phyloP scores from a whole-genome alignment of 1,140 invertebrate genomes.

The Halictus rubicundus region DNA sequence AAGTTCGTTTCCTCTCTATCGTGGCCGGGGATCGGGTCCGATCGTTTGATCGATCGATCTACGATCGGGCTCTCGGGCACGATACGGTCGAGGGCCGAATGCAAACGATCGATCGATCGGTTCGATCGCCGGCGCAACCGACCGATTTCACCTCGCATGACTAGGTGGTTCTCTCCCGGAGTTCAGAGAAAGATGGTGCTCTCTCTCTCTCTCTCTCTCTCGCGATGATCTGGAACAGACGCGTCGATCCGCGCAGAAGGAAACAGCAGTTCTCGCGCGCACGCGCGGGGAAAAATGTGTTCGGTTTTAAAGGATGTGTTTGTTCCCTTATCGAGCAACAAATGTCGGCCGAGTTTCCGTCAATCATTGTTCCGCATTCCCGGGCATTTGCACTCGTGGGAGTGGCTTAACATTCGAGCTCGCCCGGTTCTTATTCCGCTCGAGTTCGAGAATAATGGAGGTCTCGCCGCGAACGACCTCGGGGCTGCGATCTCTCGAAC shows the following conservation, averaged over 20 bases:
- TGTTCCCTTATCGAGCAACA: not conserved
- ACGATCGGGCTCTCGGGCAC: conserved; percentile 50
- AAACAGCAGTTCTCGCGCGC: not conserved
- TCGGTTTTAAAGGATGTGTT: not conserved
- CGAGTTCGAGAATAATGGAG: conserved; percentile 49
- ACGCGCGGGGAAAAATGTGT: too few species aligned
- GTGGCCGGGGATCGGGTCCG: conserved; percentile 15
- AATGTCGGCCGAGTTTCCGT: conserved; percentile 24
- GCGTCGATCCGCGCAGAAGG: not conserved
- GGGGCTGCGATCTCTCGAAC: conserved; percentile 27
- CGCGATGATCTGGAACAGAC: conserved; percentile 19
- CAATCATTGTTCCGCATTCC: conserved; percentile 47
- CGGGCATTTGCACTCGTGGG: conserved; percentile 21
- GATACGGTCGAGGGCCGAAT: conserved; percentile 41
- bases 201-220: not conserved
- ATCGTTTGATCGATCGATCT: conserved; percentile 56
- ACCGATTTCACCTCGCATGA: conserved; percentile 64
- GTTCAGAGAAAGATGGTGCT: conserved; percentile 31
- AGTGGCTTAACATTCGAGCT: conserved; percentile 38
- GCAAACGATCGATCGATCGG: conserved; percentile 63
- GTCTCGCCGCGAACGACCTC: conserved; percentile 47
- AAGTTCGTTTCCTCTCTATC: conserved; percentile 53
- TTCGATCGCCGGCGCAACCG: conserved; percentile 26
- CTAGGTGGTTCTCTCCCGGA: conserved; percentile 42
- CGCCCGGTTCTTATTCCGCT: conserved; percentile 30